These are phyloP conservation scores for Achatina immaculata DNA, from an alignment of 1,140 invertebrate genomes.

Conservation along the genomic window DNA sequence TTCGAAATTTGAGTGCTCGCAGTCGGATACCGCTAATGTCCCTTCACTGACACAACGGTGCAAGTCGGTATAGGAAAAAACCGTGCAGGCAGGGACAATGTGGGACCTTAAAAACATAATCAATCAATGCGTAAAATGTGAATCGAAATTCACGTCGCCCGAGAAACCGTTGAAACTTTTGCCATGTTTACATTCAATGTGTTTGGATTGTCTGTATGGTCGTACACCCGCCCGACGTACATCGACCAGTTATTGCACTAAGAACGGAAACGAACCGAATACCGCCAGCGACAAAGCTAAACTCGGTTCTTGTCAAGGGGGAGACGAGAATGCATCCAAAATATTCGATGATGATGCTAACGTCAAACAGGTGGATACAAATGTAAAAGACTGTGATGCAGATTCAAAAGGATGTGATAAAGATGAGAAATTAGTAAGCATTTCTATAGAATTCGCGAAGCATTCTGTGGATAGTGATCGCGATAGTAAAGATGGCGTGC, in stretches of 20 bases:
- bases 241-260: not conserved
- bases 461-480: not conserved
- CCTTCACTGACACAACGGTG: not conserved
- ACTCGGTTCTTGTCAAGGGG: not conserved
- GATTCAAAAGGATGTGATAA: too few relatives aligned
- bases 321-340: not conserved
- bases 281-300: not conserved
- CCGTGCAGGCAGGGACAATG: not conserved
- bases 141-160: slow-evolving; percentile 75
- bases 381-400: not conserved
- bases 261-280: not conserved
- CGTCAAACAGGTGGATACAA: not conserved
- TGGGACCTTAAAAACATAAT: slow-evolving; percentile 39
- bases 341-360: not conserved
- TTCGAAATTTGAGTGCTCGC: not conserved
- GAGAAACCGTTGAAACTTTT: slow-evolving; percentile 81
- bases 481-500: not conserved
- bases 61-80: not conserved
- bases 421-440: too few relatives aligned
- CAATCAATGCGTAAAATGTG: slow-evolving; percentile 73
- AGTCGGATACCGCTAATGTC: slow-evolving; percentile 32
- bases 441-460: not conserved
- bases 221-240: slow-evolving; percentile 42
- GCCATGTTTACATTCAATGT: slow-evolving; percentile 88
- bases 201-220: slow-evolving; percentile 80